Percentiles rank a stretch among this genome's conserved stretches.
These are phyloP conservation scores for Diogma glabrata DNA, from an alignment of 2,888 invertebrate genomes.

Conservation along the genomic window DNA sequence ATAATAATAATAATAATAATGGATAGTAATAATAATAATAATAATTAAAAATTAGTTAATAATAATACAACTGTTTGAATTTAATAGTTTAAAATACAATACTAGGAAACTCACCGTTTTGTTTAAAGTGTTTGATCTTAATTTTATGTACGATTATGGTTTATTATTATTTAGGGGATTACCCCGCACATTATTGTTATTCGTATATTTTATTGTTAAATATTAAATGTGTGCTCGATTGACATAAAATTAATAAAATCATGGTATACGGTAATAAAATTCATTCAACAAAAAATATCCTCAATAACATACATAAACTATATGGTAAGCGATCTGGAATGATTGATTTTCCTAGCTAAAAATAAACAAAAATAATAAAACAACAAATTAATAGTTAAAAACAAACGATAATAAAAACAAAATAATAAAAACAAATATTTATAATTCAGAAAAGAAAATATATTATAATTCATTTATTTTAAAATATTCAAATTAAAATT, in stretches of 20 bases:
- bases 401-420: no score
- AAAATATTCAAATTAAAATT: constrained; percentile 3
- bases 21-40: constrained; percentile 9
- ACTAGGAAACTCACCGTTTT: constrained; percentile 15
- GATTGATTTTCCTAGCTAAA: no score
- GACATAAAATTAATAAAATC: no score
- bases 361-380: no score
- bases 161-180: constrained; percentile 2
- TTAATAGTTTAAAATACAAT: constrained; percentile 7
- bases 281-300: no score
- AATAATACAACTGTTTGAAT: no score
- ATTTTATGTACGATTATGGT: background rate
- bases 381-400: no score
- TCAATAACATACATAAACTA: no score
- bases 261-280: no score
- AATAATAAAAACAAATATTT: no score
- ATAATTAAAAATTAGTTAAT: constrained; percentile 12
- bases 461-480: background rate
- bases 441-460: no score
- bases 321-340: no score
- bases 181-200: constrained; percentile 14
- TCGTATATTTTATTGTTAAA: constrained; percentile 1
- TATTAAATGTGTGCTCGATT: background rate
- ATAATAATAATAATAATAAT: constrained; percentile 4
- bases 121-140: constrained; percentile 1